These are phyloP conservation scores for Eubucco bourcierii DNA, from an alignment of 2,113 vertebrate genomes.

Conservation along the genomic window DNA sequence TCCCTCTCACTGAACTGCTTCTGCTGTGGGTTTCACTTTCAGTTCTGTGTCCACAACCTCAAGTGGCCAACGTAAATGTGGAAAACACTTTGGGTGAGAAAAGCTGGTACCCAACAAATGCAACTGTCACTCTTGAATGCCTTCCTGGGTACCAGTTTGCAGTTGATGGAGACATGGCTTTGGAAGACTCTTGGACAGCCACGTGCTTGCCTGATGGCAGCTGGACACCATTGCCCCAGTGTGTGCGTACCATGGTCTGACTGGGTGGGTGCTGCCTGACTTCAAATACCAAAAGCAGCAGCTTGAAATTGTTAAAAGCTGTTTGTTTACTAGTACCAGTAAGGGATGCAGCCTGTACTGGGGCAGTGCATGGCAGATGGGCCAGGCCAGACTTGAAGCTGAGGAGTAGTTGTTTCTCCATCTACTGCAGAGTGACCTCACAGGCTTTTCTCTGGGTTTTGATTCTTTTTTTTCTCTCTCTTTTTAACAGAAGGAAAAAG, in stretches of 20 bases:
- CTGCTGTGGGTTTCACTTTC: background rate
- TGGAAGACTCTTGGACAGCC: background rate
- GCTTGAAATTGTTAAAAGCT: background rate
- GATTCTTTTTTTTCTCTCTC: background rate
- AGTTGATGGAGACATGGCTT: accelerated
- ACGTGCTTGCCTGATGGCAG: background rate
- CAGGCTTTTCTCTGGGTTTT: background rate
- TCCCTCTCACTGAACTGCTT: background rate
- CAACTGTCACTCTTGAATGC: background rate
- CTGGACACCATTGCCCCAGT: conserved; percentile 20
- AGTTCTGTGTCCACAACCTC: conserved; percentile 53
- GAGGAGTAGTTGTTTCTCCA: background rate
- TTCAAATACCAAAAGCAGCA: accelerated
- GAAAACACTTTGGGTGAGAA: background rate
- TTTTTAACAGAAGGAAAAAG: background rate
- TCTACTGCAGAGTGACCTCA: background rate
- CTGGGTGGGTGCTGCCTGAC: background rate
- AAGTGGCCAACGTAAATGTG: conserved; percentile 1
- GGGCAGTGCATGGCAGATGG: accelerated
- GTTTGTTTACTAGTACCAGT: accelerated
- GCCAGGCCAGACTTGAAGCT: background rate
- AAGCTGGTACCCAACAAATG: background rate
- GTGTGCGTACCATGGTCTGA: conserved; percentile 5
- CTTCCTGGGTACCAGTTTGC: background rate
- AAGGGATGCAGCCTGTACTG: background rate